Conservation (phyloP, 2,113 vertebrate species). For the Actinemys pallida region DNA sequence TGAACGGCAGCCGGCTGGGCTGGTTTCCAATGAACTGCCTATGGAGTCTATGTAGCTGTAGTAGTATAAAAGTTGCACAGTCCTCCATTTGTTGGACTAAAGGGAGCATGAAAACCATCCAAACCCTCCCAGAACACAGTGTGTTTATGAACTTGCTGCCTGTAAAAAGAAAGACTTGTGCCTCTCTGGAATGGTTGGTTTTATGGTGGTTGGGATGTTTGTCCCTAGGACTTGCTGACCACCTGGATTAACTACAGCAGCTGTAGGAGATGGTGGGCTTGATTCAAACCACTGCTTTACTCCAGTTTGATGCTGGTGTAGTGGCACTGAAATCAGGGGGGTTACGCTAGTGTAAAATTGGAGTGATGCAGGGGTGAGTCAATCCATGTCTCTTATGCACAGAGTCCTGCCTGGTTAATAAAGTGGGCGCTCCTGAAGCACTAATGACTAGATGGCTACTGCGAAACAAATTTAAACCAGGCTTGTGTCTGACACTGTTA, state of each 20-base stretch:
- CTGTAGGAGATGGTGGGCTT: not conserved
- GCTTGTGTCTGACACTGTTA: too few relatives aligned
- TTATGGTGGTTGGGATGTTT: not conserved
- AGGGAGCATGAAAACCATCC: not conserved
- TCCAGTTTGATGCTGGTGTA: not conserved
- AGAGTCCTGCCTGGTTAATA: too few relatives aligned
- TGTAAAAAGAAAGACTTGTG: not conserved
- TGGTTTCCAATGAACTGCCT: not conserved
- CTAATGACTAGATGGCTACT: too few relatives aligned
- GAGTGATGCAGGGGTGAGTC: too few relatives aligned
- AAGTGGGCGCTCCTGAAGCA: too few relatives aligned
- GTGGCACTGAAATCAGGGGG: not conserved
- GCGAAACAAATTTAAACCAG: too few relatives aligned
- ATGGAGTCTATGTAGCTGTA: not conserved
- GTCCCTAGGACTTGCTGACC: not conserved
- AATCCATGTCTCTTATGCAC: not conserved
- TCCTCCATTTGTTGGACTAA: not conserved
- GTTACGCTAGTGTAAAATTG: not conserved
- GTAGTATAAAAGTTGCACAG: accelerated
- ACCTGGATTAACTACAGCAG: not conserved
- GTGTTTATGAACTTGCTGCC: not conserved
- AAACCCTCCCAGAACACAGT: not conserved
- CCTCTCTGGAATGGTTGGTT: not conserved
- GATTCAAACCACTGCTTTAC: not conserved
- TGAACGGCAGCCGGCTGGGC: accelerated